Percentiles rank a stretch among this genome's conserved stretches.
Evolutionary conservation across 2,888 invertebrate species (phyloP).

Genomic region (Tetragonula carbonaria): DNA sequence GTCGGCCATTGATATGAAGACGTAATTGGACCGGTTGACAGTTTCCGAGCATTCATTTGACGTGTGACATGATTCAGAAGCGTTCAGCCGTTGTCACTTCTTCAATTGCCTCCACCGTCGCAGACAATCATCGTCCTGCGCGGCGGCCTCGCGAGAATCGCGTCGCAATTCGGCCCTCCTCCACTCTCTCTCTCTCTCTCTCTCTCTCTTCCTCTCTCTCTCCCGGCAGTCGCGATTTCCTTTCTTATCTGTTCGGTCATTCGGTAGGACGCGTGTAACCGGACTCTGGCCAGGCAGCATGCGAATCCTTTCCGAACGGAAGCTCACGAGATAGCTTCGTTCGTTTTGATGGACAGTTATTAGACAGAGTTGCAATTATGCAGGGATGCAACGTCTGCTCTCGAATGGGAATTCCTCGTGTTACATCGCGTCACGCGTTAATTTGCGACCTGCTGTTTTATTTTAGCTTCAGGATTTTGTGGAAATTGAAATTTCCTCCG

Average conservation of each 20-base stretch:
- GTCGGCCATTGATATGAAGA: constrained; percentile 78
- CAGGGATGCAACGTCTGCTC: neutral
- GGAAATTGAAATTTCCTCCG: neutral
- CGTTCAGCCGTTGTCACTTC: constrained; percentile 83
- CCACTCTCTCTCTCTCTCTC: constrained; percentile 28
- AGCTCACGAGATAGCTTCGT: constrained; percentile 25
- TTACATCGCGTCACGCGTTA: neutral
- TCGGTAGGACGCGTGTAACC: constrained; percentile 29
- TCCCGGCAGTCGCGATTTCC: constrained; percentile 38
- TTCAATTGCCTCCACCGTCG: constrained; percentile 81
- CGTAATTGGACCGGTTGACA: constrained; percentile 82
- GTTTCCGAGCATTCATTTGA: constrained; percentile 82
- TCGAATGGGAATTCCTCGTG: neutral
- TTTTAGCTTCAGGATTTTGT: neutral
- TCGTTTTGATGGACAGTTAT: neutral
- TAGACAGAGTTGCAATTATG: neutral
- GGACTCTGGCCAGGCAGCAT: constrained; percentile 2
- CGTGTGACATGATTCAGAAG: constrained; percentile 83
- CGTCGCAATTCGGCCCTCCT: constrained; percentile 27
- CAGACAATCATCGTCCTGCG: constrained; percentile 75
- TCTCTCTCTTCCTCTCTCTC: constrained; percentile 36
- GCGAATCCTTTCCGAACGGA: constrained; percentile 42
- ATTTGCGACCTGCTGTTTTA: neutral
- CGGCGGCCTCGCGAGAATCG: constrained; percentile 65
- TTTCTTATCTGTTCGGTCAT: constrained; percentile 49